Evolutionary conservation across 2,797 vertebrate species (phyloP).

Genomic region (Sparus aurata): DNA sequence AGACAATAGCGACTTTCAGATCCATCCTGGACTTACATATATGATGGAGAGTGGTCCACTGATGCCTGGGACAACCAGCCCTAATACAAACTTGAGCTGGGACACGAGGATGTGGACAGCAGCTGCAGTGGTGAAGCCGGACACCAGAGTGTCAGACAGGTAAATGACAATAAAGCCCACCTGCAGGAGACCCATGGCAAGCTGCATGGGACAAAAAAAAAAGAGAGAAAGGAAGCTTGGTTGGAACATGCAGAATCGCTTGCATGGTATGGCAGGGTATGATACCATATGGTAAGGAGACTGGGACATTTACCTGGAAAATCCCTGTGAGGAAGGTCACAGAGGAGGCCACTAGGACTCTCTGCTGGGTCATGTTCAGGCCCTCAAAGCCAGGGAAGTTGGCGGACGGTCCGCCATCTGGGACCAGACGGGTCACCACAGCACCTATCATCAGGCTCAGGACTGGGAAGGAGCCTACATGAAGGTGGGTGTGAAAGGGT

Average conservation of each 20-base stretch:
- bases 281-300: background rate
- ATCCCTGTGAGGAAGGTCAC: slow-evolving; percentile 91
- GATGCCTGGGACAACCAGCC: slow-evolving; percentile 83
- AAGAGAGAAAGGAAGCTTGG: background rate
- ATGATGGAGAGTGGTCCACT: slow-evolving; percentile 87
- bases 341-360: slow-evolving; percentile 89
- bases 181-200: slow-evolving; percentile 89
- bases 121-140: slow-evolving; percentile 94
- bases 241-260: background rate
- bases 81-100: slow-evolving; percentile 95
- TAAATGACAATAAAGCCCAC: slow-evolving; percentile 93
- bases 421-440: slow-evolving; percentile 85
- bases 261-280: background rate
- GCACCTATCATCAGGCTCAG: slow-evolving; percentile 93
- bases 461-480: slow-evolving; percentile 91
- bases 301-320: slow-evolving; percentile 86
- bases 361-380: slow-evolving; percentile 75
- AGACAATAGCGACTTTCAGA: background rate
- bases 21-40: slow-evolving; percentile 84
- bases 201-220: slow-evolving; percentile 76
- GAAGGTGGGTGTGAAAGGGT: background rate
- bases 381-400: slow-evolving; percentile 78
- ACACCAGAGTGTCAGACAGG: slow-evolving; percentile 92
- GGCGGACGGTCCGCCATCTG: slow-evolving; percentile 31
- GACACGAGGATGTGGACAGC: slow-evolving; percentile 93